Conservation (phyloP, 1,140 invertebrate genomes). For the Xylocopa sonorina region DNA sequence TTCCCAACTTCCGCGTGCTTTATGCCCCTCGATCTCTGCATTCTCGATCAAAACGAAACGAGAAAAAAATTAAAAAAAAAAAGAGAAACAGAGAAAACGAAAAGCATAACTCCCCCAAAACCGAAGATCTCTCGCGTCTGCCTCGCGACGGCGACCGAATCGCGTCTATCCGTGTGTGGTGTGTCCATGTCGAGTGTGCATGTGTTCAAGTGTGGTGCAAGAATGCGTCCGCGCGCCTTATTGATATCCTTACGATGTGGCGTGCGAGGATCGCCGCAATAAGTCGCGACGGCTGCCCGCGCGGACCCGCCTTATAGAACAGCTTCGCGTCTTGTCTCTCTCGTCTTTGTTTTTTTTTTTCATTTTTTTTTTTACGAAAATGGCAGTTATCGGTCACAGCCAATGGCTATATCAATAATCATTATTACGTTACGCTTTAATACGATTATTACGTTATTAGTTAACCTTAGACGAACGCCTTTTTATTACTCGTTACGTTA, state of each 20-base stretch:
- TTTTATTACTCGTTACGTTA: constrained; percentile 38
- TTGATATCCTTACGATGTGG: neutral
- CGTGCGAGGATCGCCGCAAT: neutral
- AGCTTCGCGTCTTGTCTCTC: constrained; percentile 51
- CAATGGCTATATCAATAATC: constrained; percentile 81
- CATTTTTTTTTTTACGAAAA: constrained; percentile 78
- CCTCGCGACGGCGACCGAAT: neutral
- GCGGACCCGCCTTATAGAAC: constrained; percentile 14
- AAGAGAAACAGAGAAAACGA: too few species aligned
- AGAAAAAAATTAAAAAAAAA: neutral
- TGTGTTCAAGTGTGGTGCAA: neutral
- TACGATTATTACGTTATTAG: constrained; percentile 60
- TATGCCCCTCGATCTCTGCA: neutral
- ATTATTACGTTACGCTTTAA: constrained; percentile 72
- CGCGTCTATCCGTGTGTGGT: neutral
- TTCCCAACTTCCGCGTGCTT: too few species aligned
- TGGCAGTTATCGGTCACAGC: constrained; percentile 83
- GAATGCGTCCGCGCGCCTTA: neutral
- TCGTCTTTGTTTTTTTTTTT: constrained; percentile 62
- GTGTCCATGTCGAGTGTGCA: neutral
- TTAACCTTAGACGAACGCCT: constrained; percentile 58
- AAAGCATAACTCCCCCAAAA: constrained; percentile 1
- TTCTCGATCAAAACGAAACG: too few species aligned
- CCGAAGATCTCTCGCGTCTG: neutral
- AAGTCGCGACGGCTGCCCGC: constrained; percentile 6